Base-by-base conservation (phyloP, 1,140 invertebrate genomes). In the Lamellibrachia luymesi region DNA sequence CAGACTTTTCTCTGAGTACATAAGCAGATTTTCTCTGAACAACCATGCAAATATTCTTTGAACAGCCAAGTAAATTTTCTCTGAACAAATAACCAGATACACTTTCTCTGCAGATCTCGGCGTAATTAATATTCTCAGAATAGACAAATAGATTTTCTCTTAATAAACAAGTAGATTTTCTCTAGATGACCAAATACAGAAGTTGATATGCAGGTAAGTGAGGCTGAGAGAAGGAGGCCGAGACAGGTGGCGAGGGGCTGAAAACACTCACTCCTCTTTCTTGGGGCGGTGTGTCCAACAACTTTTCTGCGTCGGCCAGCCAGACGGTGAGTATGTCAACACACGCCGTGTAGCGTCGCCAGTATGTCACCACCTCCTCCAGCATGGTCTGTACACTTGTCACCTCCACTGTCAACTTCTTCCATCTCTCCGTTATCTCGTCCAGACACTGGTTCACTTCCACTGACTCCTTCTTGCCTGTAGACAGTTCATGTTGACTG, bases 381-480 rank as follows among this genome's bases (percentile, higher is more conserved):
- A 99, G 96, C 95, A 98, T 98, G 94, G 98, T 98, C 95, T 98
- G 97, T 6, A 98, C 98, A 95, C 98, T 98, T 94, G 98, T 97
- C 2, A 99, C 97, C 95, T 99, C 98, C 96, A 98, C 98, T 92
- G 51, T 93, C 25, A 93, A 49, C 94, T 97, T 97, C 95, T 98
- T 98, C 98, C 98, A 99, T 92, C 98, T 97, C 92, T 98, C 98
- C 50, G 97, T 97, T 27, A 98, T 98, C 90, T 99, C 98, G 94
- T 97, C 97, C 96, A 99, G 97, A 95, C 99, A 99, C 93, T 97
- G 97, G 95, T 98, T 98, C 93, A 98, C 97, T 92, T 97, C 97
- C 52, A 97, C 96, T 91, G 97, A 80, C 64, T 80, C 64, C 64
- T 80, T 80, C 97, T 96, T 99, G 98, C 94, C 97, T 92, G n/a